These are phyloP conservation scores for Oncorhynchus masou DNA, from an alignment of 2,113 vertebrate species.

Conservation along the genomic window DNA sequence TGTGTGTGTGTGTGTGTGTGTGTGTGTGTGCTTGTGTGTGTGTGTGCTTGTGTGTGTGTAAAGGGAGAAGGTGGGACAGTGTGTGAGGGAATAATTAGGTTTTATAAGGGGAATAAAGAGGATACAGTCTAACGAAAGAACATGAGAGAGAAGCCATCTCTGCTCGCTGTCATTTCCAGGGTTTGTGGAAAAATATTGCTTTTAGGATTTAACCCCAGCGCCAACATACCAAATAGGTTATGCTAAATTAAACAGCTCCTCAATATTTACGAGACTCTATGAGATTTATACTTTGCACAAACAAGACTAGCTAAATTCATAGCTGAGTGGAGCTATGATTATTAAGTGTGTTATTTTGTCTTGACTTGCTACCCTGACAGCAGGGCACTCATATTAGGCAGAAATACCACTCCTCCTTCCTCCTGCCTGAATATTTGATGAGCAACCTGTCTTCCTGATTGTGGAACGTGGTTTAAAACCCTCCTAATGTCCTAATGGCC, in stretches of 20 bases:
- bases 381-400: slow-evolving; percentile 7
- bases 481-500: slow-evolving; percentile 39
- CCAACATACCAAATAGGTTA: not conserved
- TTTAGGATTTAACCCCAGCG: not conserved
- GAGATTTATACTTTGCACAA: slow-evolving; percentile 8
- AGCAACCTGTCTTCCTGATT: slow-evolving; percentile 55
- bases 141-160: too few species aligned
- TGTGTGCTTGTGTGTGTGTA: not conserved
- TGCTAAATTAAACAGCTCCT: not conserved
- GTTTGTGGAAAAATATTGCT: not conserved
- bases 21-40: not conserved
- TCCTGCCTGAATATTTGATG: slow-evolving; percentile 60
- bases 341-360: slow-evolving; percentile 11
- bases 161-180: not conserved
- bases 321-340: not conserved
- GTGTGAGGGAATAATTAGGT: not conserved
- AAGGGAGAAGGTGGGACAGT: not conserved
- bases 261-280: slow-evolving; percentile 10
- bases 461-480: slow-evolving; percentile 47
- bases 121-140: not conserved
- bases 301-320: not conserved
- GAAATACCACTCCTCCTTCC: slow-evolving; percentile 38
- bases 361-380: not conserved
- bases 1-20: not conserved
- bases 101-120: too few species aligned